Conservation (phyloP, 2,888 invertebrate genomes). For the Zhuqinia jingwanae region DNA sequence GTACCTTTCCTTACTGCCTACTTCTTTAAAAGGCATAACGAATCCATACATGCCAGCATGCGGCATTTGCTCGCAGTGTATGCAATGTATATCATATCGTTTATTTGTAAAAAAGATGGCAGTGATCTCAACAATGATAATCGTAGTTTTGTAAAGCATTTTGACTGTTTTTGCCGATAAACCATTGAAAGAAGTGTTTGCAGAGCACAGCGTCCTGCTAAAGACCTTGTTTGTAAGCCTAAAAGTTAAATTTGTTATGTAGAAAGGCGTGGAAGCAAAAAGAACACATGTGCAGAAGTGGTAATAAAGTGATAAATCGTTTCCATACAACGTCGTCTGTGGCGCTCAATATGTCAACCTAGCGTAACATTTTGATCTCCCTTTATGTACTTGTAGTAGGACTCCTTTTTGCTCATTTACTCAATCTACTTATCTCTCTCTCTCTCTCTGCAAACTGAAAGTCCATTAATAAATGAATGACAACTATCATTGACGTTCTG, state of each 20-base stretch:
- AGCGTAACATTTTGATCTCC: conserved; percentile 32
- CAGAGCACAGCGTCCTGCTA: background rate
- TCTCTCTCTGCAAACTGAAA: conserved; percentile 44
- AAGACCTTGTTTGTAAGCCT: background rate
- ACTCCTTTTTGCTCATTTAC: conserved; percentile 12
- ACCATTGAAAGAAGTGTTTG: no score
- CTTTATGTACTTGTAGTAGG: conserved; percentile 23
- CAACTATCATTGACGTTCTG: conserved; percentile 56
- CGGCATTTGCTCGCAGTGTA: conserved; percentile 2
- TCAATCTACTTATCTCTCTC: no score
- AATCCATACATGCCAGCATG: conserved; percentile 16
- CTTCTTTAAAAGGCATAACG: conserved; percentile 12
- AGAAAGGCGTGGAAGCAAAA: conserved; percentile 19
- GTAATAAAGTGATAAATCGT: background rate
- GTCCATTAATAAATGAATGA: conserved; percentile 62
- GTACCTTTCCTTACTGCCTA: background rate
- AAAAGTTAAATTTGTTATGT: background rate
- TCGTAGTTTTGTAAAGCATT: background rate
- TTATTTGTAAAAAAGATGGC: conserved; percentile 16
- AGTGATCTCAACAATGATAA: background rate
- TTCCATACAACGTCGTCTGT: conserved; percentile 14
- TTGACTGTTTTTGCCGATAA: background rate
- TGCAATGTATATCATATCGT: conserved; percentile 14
- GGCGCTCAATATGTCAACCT: conserved; percentile 40
- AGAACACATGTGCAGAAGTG: background rate